A percentile compares a stretch with the other conserved stretches of the same genome.
Evolutionary conservation across 2,888 invertebrate genomes (phyloP).

Genomic region (Andrena bucephala): DNA sequence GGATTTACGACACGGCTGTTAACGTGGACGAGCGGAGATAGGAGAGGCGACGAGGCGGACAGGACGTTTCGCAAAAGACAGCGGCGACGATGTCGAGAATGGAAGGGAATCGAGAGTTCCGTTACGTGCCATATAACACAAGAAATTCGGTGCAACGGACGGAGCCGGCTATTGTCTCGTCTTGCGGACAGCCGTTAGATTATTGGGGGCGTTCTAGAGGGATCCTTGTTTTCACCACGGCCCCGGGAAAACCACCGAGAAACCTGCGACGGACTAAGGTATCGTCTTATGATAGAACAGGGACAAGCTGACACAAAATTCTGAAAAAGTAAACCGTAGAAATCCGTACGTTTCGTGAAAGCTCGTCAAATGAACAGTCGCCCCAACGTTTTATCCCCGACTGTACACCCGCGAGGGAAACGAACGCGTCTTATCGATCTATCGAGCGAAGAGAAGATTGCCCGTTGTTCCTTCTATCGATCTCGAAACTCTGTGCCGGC

Average conservation of each 20-base stretch:
- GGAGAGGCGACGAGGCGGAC: background rate
- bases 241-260: conserved; percentile 13
- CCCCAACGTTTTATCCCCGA: background rate
- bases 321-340: too few species aligned
- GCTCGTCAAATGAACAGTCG: background rate
- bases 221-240: background rate
- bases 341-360: background rate
- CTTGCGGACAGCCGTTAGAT: conserved; percentile 6
- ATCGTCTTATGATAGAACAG: too few species aligned
- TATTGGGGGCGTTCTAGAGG: conserved; percentile 26
- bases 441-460: conserved; percentile 3
- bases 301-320: too few species aligned
- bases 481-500: conserved; percentile 23
- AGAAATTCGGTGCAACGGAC: conserved; percentile 41
- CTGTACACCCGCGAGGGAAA: background rate
- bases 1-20: conserved; percentile 33
- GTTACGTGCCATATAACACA: conserved; percentile 50
- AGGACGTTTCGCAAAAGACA: conserved; percentile 23
- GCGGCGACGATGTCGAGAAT: conserved; percentile 16
- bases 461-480: conserved; percentile 7
- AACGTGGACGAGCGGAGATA: conserved; percentile 1
- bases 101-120: conserved; percentile 48
- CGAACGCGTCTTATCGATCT: background rate
- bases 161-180: conserved; percentile 29
- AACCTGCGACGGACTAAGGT: background rate